These are phyloP conservation scores for Typhlichthys subterraneus DNA, from an alignment of 2,797 vertebrate genomes.

Conservation along the genomic window DNA sequence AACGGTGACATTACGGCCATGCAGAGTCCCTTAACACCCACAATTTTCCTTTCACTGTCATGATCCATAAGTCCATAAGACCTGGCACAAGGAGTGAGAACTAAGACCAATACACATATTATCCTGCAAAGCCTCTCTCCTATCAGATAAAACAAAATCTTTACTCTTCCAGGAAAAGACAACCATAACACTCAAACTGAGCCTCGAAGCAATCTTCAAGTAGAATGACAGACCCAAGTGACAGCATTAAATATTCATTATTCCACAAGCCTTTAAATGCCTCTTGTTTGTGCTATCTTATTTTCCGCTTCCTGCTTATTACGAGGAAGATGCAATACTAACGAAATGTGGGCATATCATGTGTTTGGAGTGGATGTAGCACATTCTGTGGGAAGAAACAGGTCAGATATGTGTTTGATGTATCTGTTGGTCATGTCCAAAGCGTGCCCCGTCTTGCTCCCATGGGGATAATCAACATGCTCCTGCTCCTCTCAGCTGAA, in stretches of 20 bases:
- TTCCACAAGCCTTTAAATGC: slow-evolving; percentile 16
- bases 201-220: slow-evolving; percentile 49
- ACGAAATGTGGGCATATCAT: slow-evolving; percentile 19
- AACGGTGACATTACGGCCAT: too few relatives aligned
- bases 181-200: slow-evolving; percentile 33
- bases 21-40: slow-evolving; percentile 40
- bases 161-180: slow-evolving; percentile 13
- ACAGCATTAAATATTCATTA: slow-evolving; percentile 55
- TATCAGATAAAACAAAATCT: slow-evolving; percentile 25
- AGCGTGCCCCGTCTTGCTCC: slow-evolving; percentile 41
- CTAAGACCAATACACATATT: slow-evolving; percentile 41
- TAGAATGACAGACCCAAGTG: slow-evolving; percentile 44
- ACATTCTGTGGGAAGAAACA: slow-evolving; percentile 11
- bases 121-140: background rate
- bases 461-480: slow-evolving; percentile 61
- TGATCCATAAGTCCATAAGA: slow-evolving; percentile 22
- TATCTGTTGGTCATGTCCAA: slow-evolving; percentile 39
- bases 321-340: slow-evolving; percentile 9
- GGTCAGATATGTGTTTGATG: slow-evolving; percentile 28
- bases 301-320: slow-evolving; percentile 4
- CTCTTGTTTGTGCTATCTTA: slow-evolving; percentile 5
- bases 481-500: slow-evolving; percentile 57
- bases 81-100: slow-evolving; percentile 29
- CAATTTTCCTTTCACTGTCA: background rate
- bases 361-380: slow-evolving; percentile 28